Conservation (phyloP, 1,140 invertebrate species). For the Hydropsyche tenuis region DNA sequence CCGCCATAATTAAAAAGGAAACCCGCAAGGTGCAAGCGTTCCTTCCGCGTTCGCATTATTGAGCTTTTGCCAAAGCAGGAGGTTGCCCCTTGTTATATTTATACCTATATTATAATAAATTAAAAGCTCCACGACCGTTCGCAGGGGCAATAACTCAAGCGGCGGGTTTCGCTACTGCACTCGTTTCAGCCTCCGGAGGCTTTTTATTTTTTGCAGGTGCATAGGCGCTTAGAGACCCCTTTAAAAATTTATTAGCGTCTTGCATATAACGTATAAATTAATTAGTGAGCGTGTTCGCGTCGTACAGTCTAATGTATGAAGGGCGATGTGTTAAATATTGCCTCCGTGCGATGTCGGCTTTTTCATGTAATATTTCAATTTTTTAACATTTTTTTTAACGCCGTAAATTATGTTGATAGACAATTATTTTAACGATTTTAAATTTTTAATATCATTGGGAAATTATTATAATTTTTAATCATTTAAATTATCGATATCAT, state of each 20-base stretch:
- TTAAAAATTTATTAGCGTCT: conserved; percentile 13
- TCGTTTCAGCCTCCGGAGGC: background rate
- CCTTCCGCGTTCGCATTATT: conserved; percentile 42
- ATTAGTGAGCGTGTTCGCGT: background rate
- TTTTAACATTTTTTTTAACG: background rate
- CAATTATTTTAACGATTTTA: too few relatives aligned
- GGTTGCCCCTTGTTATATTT: conserved; percentile 25
- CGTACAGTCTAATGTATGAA: background rate
- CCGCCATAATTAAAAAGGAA: conserved; percentile 47
- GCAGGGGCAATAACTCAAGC: conserved; percentile 37
- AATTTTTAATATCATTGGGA: too few relatives aligned
- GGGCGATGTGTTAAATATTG: too few relatives aligned
- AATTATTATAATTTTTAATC: too few relatives aligned
- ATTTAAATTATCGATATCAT: too few relatives aligned
- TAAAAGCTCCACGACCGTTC: conserved; percentile 36
- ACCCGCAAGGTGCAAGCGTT: conserved; percentile 20
- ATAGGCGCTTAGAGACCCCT: background rate
- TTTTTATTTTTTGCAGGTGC: background rate
- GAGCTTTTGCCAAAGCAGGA: conserved; percentile 32
- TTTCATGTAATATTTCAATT: background rate
- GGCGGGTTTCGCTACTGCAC: background rate
- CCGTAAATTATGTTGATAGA: background rate
- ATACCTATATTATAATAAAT: background rate
- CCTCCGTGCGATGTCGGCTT: too few relatives aligned
- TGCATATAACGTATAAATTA: background rate